These are phyloP conservation scores for Orchesellides sinensis DNA, from an alignment of 2,888 invertebrate species.

Conservation along the genomic window DNA sequence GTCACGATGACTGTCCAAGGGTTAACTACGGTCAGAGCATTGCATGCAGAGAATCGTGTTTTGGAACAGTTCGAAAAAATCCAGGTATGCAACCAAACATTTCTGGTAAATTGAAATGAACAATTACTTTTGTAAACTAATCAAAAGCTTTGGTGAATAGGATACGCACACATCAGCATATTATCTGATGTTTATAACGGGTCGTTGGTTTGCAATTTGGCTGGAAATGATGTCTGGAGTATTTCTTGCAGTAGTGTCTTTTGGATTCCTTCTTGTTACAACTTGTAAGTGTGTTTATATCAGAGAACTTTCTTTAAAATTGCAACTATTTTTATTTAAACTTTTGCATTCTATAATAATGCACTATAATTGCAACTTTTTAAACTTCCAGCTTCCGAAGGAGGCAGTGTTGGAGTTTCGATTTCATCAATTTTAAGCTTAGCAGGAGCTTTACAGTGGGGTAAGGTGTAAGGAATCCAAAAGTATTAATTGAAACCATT, in stretches of 20 bases:
- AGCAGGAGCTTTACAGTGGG: constrained; percentile 48
- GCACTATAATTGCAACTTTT: background rate
- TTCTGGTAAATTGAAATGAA: background rate
- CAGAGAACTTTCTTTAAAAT: background rate
- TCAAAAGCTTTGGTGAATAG: background rate
- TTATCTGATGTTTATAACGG: constrained; percentile 11
- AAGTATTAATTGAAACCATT: background rate
- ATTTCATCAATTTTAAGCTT: constrained; percentile 48
- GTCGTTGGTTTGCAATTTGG: constrained; percentile 48
- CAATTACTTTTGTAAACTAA: background rate
- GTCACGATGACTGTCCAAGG: constrained; percentile 45
- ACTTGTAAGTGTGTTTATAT: constrained; percentile 13
- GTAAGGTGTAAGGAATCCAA: no score
- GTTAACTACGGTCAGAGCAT: constrained; percentile 28
- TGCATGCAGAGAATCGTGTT: constrained; percentile 35
- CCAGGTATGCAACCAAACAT: background rate
- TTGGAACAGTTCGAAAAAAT: constrained; percentile 17
- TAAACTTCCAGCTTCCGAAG: background rate
- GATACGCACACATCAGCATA: constrained; percentile 39
- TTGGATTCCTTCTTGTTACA: constrained; percentile 40
- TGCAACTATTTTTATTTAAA: background rate
- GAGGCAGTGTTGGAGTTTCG: constrained; percentile 53
- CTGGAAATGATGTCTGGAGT: constrained; percentile 25
- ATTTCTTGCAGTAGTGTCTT: constrained; percentile 14
- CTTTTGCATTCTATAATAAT: background rate